These are phyloP conservation scores for Podargus strigoides DNA, from an alignment of 2,797 vertebrate genomes.

Conservation along the genomic window DNA sequence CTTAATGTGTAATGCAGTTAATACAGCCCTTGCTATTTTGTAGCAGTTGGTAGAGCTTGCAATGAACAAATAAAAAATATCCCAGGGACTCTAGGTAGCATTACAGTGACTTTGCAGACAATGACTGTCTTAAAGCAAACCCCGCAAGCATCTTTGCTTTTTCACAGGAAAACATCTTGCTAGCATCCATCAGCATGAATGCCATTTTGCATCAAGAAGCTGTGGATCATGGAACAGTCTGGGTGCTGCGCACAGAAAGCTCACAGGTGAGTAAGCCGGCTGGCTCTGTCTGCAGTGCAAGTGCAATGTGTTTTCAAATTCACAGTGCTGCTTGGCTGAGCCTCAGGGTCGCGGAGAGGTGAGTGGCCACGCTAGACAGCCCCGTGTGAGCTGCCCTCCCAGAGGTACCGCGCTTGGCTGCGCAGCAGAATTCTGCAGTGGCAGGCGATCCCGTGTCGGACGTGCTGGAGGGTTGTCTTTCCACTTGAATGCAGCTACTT, in stretches of 20 bases:
- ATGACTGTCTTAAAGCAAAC: not conserved
- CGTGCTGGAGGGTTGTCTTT: not conserved
- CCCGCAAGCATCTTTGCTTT: not conserved
- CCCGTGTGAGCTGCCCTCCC: not conserved
- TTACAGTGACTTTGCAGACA: not conserved
- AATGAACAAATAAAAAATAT: not conserved
- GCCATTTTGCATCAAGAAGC: not conserved
- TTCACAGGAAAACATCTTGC: not conserved
- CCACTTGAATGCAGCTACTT: not conserved
- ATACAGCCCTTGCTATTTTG: not conserved
- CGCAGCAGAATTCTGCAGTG: not conserved
- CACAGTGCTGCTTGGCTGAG: not conserved
- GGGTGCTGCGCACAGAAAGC: fast-evolving
- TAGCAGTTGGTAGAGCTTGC: not conserved
- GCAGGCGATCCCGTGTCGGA: not conserved
- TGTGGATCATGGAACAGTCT: fast-evolving
- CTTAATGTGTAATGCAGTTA: not conserved
- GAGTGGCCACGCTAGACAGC: not conserved
- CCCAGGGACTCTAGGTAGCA: not conserved
- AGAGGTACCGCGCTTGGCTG: not conserved
- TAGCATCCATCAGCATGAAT: not conserved
- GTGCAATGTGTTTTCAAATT: not conserved
- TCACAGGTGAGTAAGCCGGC: not conserved
- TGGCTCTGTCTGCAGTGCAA: not conserved
- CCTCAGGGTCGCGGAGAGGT: not conserved